Base-by-base conservation (phyloP, 2,113 vertebrate species). In the Brienomyrus brachyistius region DNA sequence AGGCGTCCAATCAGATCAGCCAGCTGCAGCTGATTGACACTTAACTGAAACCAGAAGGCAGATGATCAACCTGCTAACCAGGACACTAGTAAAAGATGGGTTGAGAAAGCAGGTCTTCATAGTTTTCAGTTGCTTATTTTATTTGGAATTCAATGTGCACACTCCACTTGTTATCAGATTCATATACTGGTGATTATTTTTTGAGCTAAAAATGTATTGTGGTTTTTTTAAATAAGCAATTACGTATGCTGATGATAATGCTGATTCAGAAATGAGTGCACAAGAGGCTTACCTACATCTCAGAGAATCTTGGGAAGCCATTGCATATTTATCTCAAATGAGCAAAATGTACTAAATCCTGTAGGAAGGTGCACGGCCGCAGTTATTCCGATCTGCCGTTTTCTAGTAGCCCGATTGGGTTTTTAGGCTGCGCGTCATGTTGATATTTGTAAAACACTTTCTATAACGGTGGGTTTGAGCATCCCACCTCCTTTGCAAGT, bases 1-100 rank as follows among this genome's bases (percentile, higher is more conserved):
- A 98, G 93, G 96, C 96, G 48, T 96, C 97, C 92, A 98, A 97
- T 96, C 97, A 97, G 95, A 97, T 98, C 92, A 98, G 97, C 95
- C 95, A 95, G 86, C 94, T 97, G 10, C 96, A 96, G 0, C 93
- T 99, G 93, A 98, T 98, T 90, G 97, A 99, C 93, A 99, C 97
- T 15, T 99, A 94, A 94, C 21, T n/a, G 70, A 77, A 56, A 27
- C 40, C n/a, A 83, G 35, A 82, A 91, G 23, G n/a, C 50, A 86
- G 47, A n/a, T 52, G 13, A 40, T 31, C 40, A 27, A 15, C 21
- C 8, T 45, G 40, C 15, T 56, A 85, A 89, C 40, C 9, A 62
- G 23, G 52, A 52, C 27, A 40, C 23, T 13, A 87, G 4, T 56
- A 54, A 84, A 47, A 48, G 5, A 48, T 70, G 82, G 47, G 47